Base-by-base conservation (phyloP, 2,113 vertebrate species). In the Pelmatolapia mariae region DNA sequence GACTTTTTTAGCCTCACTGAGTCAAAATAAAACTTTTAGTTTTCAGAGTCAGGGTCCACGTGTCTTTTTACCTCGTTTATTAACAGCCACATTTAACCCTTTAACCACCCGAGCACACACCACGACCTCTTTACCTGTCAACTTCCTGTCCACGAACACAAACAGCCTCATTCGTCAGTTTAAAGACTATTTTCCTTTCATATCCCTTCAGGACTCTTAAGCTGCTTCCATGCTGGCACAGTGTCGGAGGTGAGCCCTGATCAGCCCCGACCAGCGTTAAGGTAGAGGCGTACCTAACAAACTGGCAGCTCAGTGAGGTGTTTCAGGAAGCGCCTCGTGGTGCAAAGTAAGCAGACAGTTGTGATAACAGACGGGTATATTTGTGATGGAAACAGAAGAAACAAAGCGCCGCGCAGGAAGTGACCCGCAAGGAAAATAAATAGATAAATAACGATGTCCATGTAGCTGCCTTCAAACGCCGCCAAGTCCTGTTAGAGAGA, bases 151-250 rank as follows among this genome's bases (percentile, higher is more conserved):
- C 22, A 47, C 40, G 4, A 6, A 22, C 53, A 54, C 22, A 12
- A 76, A 47, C 68, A 47, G 40, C 22, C 61, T 38, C 68, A 10
- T 45, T 0, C 9, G 0, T 47, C 22, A 71, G 5, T 45, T 0
- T 26, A 73, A 26, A 10, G 38, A 18, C 36, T 24, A 24, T 24
- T 16, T 73, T 73, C 13, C 22, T 66, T 26, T 73, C 40, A 26
- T 0, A 0, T 45, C 13, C 8, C 15, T 2, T 73, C 40, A 2
- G 5, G 40, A 73, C 13, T 45, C 40, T 45, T 24, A 73, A 29
- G 16, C 68, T 7, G 40, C 40, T 76, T 76, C 71, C 40, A 47
- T 19, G 40, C 68, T 18, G 22, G 9, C 63, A 40, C 40, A 29
- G 22, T 11, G 71, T 29, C 2, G 68, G 68, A 0, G 15, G 24